Evolutionary conservation across 2,797 vertebrate genomes (phyloP).

Genomic region (Valencia hispanica): DNA sequence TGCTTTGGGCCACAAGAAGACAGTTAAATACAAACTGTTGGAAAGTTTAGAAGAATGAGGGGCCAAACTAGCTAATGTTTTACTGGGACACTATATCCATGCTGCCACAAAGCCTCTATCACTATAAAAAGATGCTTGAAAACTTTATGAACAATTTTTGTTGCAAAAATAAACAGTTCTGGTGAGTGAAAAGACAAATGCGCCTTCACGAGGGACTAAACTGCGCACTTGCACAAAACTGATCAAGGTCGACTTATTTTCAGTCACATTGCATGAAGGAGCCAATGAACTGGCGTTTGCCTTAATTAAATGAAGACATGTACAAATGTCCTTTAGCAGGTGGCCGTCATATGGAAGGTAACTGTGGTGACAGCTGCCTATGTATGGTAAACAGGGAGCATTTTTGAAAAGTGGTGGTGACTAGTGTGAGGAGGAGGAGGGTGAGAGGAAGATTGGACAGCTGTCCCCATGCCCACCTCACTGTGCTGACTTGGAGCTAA

Average conservation of each 20-base stretch:
- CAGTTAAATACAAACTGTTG: conserved; percentile 23
- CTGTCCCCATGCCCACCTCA: conserved; percentile 79
- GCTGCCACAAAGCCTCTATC: neutral
- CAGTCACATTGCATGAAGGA: conserved; percentile 77
- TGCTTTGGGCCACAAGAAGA: conserved; percentile 6
- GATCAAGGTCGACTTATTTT: conserved; percentile 82
- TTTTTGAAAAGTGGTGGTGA: conserved; percentile 78
- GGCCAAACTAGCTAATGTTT: conserved; percentile 1
- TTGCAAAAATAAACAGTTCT: conserved; percentile 57
- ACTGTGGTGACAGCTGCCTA: conserved; percentile 83
- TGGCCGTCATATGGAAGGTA: conserved; percentile 82
- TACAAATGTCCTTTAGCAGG: conserved; percentile 85
- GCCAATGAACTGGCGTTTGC: conserved; percentile 81
- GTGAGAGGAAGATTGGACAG: conserved; percentile 71
- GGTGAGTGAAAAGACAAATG: conserved; percentile 34
- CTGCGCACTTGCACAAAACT: conserved; percentile 59
- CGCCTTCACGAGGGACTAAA: conserved; percentile 43
- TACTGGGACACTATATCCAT: neutral
- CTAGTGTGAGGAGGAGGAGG: conserved; percentile 53
- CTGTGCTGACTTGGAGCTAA: conserved; percentile 79
- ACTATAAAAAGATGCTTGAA: conserved; percentile 2
- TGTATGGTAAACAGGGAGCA: conserved; percentile 80
- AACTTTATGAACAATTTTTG: conserved; percentile 10
- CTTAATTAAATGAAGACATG: conserved; percentile 87
- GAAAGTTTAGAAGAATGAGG: conserved; percentile 5